phyloP scores from a whole-genome alignment of 1,140 invertebrate species.

The Neelides sp. region DNA sequence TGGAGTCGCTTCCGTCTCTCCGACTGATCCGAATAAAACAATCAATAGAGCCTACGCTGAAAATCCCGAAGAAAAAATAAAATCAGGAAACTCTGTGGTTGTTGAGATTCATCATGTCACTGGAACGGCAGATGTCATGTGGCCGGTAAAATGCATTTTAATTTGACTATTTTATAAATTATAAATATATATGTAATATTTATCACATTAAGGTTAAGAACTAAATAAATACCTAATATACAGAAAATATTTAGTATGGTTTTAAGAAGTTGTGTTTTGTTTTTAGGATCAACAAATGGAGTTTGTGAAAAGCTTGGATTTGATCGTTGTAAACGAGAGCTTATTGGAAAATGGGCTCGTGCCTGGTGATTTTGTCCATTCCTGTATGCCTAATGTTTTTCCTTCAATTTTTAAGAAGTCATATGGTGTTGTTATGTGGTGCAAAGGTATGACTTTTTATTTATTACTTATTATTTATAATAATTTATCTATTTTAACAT shows the following conservation, averaged over 20 bases:
- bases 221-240: too few relatives aligned
- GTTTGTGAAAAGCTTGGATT: not conserved
- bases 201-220: too few relatives aligned
- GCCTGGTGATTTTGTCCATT: not conserved
- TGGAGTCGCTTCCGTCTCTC: too few relatives aligned
- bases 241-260: not conserved
- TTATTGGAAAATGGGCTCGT: not conserved
- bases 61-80: not conserved
- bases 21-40: not conserved
- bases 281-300: not conserved
- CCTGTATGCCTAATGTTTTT: not conserved
- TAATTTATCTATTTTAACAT: too few relatives aligned
- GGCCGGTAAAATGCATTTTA: conserved; percentile 6
- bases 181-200: too few relatives aligned
- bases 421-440: not conserved
- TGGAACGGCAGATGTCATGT: not conserved
- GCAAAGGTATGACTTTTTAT: not conserved
- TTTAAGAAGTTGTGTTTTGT: not conserved
- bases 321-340: not conserved
- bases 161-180: too few relatives aligned
- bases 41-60: not conserved
- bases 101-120: not conserved
- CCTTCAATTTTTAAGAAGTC: not conserved
- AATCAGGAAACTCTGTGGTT: not conserved
- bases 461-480: not conserved